Evolutionary conservation across 2,797 vertebrate genomes (phyloP), one percentile per base, ranked within the genome.

Genomic region (Macropodus opercularis): DNA sequence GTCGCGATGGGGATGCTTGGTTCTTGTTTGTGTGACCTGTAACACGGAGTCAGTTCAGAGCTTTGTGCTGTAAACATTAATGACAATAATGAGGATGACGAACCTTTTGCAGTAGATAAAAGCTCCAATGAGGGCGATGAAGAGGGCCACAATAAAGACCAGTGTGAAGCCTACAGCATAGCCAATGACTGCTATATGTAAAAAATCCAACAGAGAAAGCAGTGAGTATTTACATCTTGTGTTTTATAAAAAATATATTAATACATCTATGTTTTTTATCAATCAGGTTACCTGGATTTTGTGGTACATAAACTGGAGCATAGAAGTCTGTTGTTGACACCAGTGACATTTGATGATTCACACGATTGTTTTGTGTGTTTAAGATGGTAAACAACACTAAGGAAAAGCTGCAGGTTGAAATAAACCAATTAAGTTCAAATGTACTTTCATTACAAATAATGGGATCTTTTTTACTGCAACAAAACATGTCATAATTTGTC

Each of bases 91-190:
- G 32, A 29, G 2, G 1, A 32, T 41, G 19, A 64, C 49, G 46
- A 63, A 94, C 93, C 90, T 91, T 80, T 46, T 93, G 79, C 66
- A 84, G 56, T 84, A 85, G 64, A 92, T 34, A 23, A 92, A 63
- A 23, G 86, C 61, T 58, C 77, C 68, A 0, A 91, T 32, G 5
- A 77, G 68, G 47, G 84, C 27, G 57, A 88, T 31, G 17, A 88
- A 6, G 46, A 92, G 47, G 42, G 88, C 0, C 6, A 22, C 40
- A 23, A 92, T 74, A 52, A 87, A 55, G 2, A 77, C 82, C 52
- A 91, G 0, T 1, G 85, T 54, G 27, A 19, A 47, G 50, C 67
- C 88, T 1, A 87, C 3, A 56, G 76, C 79, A 3, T 77, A 34
- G 2, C 5, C 23, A 42, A 62, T 63, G 21, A 53, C 1, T 87